These are phyloP conservation scores for Cheilosia grossa DNA, from an alignment of 2,888 invertebrate species.

Conservation along the genomic window DNA sequence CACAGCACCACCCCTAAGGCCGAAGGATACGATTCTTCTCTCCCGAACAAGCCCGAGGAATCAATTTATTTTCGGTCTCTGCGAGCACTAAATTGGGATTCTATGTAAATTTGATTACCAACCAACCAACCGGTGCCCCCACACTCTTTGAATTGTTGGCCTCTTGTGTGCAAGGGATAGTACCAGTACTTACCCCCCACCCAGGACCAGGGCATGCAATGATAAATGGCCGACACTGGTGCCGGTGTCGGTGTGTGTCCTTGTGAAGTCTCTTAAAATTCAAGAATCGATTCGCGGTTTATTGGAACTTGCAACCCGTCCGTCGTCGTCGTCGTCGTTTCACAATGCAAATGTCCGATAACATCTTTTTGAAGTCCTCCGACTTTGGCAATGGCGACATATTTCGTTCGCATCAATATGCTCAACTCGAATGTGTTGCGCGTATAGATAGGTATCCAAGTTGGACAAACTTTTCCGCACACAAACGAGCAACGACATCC, in stretches of 20 bases:
- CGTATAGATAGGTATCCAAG: conserved; percentile 10
- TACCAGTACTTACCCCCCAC: neutral
- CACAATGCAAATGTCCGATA: conserved; percentile 69
- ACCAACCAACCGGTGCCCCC: conserved; percentile 41
- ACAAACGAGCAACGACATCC: neutral
- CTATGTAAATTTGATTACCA: conserved; percentile 75
- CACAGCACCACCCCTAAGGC: conserved; percentile 4
- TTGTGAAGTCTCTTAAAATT: conserved; percentile 69
- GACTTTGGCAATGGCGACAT: conserved; percentile 52
- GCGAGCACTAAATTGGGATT: conserved; percentile 74
- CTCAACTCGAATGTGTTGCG: conserved; percentile 11
- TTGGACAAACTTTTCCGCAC: conserved; percentile 52
- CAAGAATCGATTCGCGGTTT: conserved; percentile 73
- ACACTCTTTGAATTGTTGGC: conserved; percentile 41
- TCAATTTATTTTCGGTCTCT: conserved; percentile 73
- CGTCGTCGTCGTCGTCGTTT: neutral
- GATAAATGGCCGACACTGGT: conserved; percentile 56
- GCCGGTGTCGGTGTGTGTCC: conserved; percentile 10
- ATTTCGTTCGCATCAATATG: conserved; percentile 67
- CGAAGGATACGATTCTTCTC: conserved; percentile 10
- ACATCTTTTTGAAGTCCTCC: conserved; percentile 66
- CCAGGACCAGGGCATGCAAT: conserved; percentile 40
- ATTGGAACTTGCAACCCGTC: conserved; percentile 50
- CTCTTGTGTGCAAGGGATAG: conserved; percentile 43
- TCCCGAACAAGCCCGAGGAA: conserved; percentile 46